Evolutionary conservation across 1,140 invertebrate genomes (phyloP).

Genomic region (Myzus persicae): DNA sequence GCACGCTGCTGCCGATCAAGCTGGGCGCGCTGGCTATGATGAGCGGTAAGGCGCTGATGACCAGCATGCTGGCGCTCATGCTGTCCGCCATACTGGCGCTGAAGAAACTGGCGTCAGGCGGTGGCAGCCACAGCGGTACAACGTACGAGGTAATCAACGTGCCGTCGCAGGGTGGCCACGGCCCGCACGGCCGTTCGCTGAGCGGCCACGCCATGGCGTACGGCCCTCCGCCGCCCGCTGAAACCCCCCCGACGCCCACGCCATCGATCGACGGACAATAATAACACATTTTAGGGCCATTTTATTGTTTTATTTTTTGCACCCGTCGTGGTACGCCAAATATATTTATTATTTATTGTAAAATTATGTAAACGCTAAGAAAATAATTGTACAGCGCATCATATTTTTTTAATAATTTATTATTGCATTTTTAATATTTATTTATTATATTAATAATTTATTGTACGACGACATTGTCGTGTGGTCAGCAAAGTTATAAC

Average conservation of each 20-base stretch:
- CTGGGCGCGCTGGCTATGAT: slow-evolving; percentile 71
- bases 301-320: neutral
- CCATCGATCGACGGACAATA: neutral
- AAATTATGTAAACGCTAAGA: neutral
- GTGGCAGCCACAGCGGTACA: slow-evolving; percentile 65
- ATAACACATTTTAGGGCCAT: neutral
- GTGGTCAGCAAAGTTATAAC: neutral
- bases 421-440: neutral
- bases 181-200: slow-evolving; percentile 24
- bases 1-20: slow-evolving; percentile 59
- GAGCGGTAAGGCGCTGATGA: slow-evolving; percentile 82
- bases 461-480: neutral
- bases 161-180: slow-evolving; percentile 59
- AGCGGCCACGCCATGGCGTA: slow-evolving; percentile 6
- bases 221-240: neutral
- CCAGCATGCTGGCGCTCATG: slow-evolving; percentile 78
- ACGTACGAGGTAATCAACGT: slow-evolving; percentile 60
- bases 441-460: neutral
- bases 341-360: neutral
- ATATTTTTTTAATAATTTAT: neutral
- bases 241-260: neutral
- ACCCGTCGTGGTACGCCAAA: neutral
- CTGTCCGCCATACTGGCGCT: slow-evolving; percentile 67
- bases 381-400: neutral
- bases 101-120: slow-evolving; percentile 63